These are phyloP conservation scores for Varanus salvator DNA, from an alignment of 2,113 vertebrate species.

Conservation along the genomic window DNA sequence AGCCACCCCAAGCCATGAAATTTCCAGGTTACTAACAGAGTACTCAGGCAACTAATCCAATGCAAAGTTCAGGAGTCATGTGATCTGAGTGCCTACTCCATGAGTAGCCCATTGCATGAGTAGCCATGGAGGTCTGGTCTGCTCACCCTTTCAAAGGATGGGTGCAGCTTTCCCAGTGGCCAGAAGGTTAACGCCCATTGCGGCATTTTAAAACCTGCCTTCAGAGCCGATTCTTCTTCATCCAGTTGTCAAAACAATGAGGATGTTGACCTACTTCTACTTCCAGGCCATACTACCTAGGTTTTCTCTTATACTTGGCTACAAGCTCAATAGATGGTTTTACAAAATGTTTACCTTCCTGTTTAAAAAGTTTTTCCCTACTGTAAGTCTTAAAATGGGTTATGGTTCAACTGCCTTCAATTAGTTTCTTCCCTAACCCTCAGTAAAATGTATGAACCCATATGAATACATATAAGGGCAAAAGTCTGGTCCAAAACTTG, in stretches of 20 bases:
- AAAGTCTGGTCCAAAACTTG: conserved; percentile 9
- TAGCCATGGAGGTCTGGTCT: background rate
- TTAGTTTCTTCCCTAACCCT: background rate
- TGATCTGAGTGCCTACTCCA: too few relatives aligned
- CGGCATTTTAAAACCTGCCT: background rate
- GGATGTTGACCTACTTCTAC: background rate
- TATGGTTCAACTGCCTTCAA: conserved; percentile 1
- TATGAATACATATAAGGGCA: conserved; percentile 8
- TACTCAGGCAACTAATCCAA: too few relatives aligned
- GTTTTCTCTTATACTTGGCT: background rate
- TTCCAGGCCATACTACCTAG: too few relatives aligned
- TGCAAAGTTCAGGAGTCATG: too few relatives aligned
- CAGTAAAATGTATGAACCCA: background rate
- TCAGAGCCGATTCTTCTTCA: background rate
- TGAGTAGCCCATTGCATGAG: too few relatives aligned
- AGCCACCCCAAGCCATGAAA: background rate
- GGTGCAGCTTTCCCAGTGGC: too few relatives aligned
- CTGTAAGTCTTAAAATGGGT: background rate
- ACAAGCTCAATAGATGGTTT: background rate
- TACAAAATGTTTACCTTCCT: background rate
- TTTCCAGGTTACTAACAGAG: background rate
- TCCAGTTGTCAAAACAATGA: background rate
- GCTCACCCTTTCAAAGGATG: background rate
- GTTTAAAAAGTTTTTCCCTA: background rate
- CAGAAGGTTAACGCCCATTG: background rate